Evolutionary conservation across 2,797 vertebrate species (phyloP).

Genomic region (Alcedo quadribrachys): DNA sequence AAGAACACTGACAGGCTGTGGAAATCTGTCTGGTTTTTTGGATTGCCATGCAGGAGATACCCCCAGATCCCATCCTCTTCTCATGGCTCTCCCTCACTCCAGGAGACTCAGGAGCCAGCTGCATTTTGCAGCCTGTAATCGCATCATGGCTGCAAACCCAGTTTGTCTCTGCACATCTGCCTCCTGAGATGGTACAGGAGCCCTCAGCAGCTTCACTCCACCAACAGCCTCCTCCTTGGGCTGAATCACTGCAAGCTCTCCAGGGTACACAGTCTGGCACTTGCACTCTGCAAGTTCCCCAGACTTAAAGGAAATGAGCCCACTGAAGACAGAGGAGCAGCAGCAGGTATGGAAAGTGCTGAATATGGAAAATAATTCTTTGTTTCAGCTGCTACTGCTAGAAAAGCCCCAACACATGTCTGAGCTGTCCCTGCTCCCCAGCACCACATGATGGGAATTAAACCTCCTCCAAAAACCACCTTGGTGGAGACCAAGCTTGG

Average conservation of each 20-base stretch:
- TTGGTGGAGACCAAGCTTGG: fast-evolving
- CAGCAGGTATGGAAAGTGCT: not conserved
- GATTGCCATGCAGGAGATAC: fast-evolving
- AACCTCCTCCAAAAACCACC: not conserved
- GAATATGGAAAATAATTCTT: not conserved
- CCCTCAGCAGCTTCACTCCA: not conserved
- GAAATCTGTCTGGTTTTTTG: not conserved
- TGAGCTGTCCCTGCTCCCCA: not conserved
- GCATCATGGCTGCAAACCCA: not conserved
- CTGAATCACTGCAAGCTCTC: not conserved
- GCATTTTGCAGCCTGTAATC: not conserved
- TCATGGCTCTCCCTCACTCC: fast-evolving
- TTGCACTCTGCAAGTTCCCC: not conserved
- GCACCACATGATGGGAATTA: not conserved
- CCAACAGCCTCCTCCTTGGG: not conserved
- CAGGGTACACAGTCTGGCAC: not conserved
- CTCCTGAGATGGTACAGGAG: not conserved
- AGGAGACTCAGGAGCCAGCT: not conserved
- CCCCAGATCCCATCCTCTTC: fast-evolving
- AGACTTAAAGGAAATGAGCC: not conserved
- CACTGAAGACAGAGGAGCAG: not conserved
- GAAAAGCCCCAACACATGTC: not conserved
- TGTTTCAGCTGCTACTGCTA: not conserved
- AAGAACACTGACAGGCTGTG: fast-evolving
- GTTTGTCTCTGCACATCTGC: not conserved